phyloP scores from a whole-genome alignment of 2,888 invertebrate genomes.

The Drosophila sordidula region DNA sequence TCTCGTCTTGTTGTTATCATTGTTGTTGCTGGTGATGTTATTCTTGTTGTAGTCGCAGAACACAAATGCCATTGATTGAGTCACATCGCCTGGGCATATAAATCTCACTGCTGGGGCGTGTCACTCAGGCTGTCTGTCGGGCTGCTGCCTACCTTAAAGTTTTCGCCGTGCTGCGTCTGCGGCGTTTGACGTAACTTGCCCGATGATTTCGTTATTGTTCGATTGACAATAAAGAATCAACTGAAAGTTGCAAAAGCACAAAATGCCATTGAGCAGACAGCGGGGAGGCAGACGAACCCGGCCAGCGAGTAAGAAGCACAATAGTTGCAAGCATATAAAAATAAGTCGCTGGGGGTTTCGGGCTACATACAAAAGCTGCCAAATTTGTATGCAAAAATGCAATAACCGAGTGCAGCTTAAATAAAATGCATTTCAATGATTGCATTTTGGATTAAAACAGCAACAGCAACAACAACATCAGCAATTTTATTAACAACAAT shows the following conservation, averaged over 20 bases:
- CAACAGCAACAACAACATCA: conserved; percentile 15
- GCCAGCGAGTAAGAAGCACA: conserved; percentile 20
- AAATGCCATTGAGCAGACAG: conserved; percentile 67
- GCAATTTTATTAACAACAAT: conserved; percentile 26
- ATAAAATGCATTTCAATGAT: conserved; percentile 80
- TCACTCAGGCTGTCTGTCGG: conserved; percentile 49
- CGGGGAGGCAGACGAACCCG: not conserved
- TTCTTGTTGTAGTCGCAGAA: conserved; percentile 60
- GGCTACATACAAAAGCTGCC: conserved; percentile 41
- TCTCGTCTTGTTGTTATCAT: conserved; percentile 22
- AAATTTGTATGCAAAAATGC: conserved; percentile 78
- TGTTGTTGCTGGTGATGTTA: conserved; percentile 20
- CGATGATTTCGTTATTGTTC: conserved; percentile 83
- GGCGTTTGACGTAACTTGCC: conserved; percentile 80
- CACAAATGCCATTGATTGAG: conserved; percentile 81
- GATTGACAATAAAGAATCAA: conserved; percentile 83
- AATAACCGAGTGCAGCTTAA: conserved; percentile 77
- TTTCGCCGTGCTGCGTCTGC: conserved; percentile 73
- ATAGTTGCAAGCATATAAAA: conserved; percentile 76
- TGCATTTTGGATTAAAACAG: conserved; percentile 75
- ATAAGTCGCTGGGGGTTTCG: conserved; percentile 62
- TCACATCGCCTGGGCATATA: conserved; percentile 81
- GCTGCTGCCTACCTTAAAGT: conserved; percentile 75
- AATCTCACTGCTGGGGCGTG: conserved; percentile 80
- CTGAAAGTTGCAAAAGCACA: conserved; percentile 78